Conservation (phyloP, 1,140 invertebrate genomes). For the Onthophagus taurus region DNA sequence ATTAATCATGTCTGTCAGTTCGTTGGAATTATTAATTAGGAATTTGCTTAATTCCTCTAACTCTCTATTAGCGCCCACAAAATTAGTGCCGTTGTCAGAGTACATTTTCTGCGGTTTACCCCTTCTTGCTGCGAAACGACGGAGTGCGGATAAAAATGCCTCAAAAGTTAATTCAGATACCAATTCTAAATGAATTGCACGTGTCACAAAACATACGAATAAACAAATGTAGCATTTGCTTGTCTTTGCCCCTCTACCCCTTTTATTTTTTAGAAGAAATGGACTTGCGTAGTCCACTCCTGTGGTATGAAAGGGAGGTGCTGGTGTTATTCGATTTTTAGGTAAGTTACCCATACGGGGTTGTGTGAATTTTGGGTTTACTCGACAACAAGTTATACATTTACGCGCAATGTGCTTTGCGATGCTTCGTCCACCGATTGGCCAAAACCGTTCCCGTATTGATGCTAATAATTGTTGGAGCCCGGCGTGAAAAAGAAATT, state of each 20-base stretch:
- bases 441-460: neutral
- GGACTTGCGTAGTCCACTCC: conserved; percentile 13
- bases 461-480: neutral
- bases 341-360: neutral
- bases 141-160: conserved; percentile 24
- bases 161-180: conserved; percentile 22
- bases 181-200: conserved; percentile 29
- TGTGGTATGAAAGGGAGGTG: conserved; percentile 9
- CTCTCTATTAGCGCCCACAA: conserved; percentile 7
- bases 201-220: conserved; percentile 28
- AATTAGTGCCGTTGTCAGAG: conserved; percentile 16
- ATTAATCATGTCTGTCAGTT: neutral
- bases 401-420: neutral
- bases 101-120: conserved; percentile 22
- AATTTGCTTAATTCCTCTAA: conserved; percentile 19
- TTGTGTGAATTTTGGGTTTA: neutral
- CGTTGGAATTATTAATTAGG: neutral
- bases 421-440: neutral
- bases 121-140: conserved; percentile 21
- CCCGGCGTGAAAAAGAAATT: conserved; percentile 2
- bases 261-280: conserved; percentile 3
- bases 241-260: neutral
- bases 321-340: neutral
- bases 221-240: conserved; percentile 17
- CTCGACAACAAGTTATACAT: conserved; percentile 1